phyloP scores from a whole-genome alignment of 1,140 invertebrate species.

The Aethina tumida region DNA sequence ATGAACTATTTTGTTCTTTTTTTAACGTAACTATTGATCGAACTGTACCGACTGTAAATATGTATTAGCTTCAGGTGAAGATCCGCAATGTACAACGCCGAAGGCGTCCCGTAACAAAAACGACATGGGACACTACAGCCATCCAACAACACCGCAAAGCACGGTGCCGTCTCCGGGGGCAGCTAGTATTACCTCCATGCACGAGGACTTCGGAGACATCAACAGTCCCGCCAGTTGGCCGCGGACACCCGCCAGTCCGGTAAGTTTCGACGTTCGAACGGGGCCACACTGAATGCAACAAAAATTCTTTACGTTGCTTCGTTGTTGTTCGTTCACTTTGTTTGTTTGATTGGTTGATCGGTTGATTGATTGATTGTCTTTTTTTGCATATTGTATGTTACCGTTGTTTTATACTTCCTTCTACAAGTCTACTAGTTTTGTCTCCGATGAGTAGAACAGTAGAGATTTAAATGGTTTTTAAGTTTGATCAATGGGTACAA shows the following conservation, averaged over 20 bases:
- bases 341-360: too few species aligned
- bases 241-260: slow-evolving; percentile 81
- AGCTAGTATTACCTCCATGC: slow-evolving; percentile 69
- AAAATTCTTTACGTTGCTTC: too few species aligned
- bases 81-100: slow-evolving; percentile 63
- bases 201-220: slow-evolving; percentile 84
- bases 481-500: too few species aligned
- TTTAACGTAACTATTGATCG: neutral
- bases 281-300: too few species aligned
- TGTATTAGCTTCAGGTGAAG: slow-evolving; percentile 68
- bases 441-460: too few species aligned
- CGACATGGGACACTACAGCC: slow-evolving; percentile 49
- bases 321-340: too few species aligned
- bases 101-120: slow-evolving; percentile 67
- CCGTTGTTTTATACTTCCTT: too few species aligned
- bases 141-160: slow-evolving; percentile 62
- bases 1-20: too few species aligned
- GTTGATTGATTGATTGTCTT: too few species aligned
- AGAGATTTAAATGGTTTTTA: too few species aligned
- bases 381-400: too few species aligned
- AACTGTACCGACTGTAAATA: slow-evolving; percentile 4
- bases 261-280: slow-evolving; percentile 50
- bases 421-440: too few species aligned
- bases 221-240: slow-evolving; percentile 80
- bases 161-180: slow-evolving; percentile 71